Evolutionary conservation across 2,113 vertebrate species (phyloP).

Genomic region (Grallaria varia): DNA sequence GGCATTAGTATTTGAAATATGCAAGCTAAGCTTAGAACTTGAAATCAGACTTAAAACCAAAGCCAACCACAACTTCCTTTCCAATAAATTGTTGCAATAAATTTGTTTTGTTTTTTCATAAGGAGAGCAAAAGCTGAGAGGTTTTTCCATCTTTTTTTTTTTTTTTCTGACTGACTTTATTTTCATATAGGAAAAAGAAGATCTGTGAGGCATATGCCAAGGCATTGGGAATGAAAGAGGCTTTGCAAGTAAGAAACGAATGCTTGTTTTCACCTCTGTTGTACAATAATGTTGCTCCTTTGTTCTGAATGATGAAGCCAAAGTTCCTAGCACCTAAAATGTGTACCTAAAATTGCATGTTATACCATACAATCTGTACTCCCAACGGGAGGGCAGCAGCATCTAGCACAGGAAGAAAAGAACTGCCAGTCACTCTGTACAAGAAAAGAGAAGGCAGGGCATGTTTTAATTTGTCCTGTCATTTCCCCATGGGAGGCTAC

Average conservation of each 20-base stretch:
- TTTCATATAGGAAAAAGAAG: conserved; percentile 79
- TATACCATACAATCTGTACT: not conserved
- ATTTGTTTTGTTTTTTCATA: not conserved
- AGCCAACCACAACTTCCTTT: not conserved
- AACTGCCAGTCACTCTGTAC: not conserved
- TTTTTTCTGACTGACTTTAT: not conserved
- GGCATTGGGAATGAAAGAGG: conserved; percentile 86
- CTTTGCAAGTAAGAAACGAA: conserved; percentile 85
- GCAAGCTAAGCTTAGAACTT: not conserved
- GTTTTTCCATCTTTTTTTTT: not conserved
- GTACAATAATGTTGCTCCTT: not conserved
- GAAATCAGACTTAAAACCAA: not conserved
- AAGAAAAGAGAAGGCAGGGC: not conserved
- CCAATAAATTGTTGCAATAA: not conserved
- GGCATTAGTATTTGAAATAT: not conserved
- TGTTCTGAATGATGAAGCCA: not conserved
- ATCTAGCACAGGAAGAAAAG: not conserved
- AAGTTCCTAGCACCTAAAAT: not conserved
- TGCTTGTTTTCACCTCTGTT: not conserved
- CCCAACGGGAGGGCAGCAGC: not conserved
- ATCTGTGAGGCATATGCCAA: conserved; percentile 93
- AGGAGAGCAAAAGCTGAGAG: not conserved
- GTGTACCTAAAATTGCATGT: not conserved
- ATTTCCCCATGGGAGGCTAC: not conserved
- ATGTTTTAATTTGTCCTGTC: not conserved